Conservation (phyloP, 2,888 invertebrate species). For the Ectropis crepuscularia region DNA sequence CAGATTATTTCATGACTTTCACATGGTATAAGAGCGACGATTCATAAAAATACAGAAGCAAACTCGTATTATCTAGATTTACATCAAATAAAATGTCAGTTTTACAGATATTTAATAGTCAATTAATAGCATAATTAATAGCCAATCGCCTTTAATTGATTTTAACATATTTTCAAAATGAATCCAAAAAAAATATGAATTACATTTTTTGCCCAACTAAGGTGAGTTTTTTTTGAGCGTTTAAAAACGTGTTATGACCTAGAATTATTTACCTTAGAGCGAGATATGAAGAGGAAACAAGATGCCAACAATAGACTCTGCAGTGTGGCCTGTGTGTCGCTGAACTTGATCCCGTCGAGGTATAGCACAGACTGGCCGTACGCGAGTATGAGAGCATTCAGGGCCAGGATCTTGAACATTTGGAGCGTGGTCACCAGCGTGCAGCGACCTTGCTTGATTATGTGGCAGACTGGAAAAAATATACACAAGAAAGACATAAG, state of each 20-base stretch:
- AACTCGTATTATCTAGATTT: too few species aligned
- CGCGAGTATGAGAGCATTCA: constrained; percentile 98
- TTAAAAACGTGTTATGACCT: background rate
- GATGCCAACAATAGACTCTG: constrained; percentile 98
- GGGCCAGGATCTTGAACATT: constrained; percentile 99
- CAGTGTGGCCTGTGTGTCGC: constrained; percentile 98
- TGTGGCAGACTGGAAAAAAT: constrained; percentile 93
- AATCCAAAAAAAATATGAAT: too few species aligned
- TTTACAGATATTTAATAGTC: too few species aligned
- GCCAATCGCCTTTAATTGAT: too few species aligned
- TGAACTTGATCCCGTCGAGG: constrained; percentile 98
- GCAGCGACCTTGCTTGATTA: constrained; percentile 99
- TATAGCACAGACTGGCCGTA: constrained; percentile 99
- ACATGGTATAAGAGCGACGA: too few species aligned
- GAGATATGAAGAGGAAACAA: constrained; percentile 98
- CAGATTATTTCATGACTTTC: too few species aligned
- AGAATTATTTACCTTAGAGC: constrained; percentile 91
- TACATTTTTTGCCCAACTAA: too few species aligned
- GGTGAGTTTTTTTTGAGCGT: background rate
- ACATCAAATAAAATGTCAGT: too few species aligned
- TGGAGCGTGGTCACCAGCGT: constrained; percentile 99
- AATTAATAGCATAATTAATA: too few species aligned
- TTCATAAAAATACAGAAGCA: too few species aligned
- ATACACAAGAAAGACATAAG: background rate
- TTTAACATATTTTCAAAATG: too few species aligned